Percentiles rank a stretch among this genome's conserved stretches.
These are phyloP conservation scores for Delphinus delphis DNA, from an alignment of 2,113 vertebrate genomes.

Conservation along the genomic window DNA sequence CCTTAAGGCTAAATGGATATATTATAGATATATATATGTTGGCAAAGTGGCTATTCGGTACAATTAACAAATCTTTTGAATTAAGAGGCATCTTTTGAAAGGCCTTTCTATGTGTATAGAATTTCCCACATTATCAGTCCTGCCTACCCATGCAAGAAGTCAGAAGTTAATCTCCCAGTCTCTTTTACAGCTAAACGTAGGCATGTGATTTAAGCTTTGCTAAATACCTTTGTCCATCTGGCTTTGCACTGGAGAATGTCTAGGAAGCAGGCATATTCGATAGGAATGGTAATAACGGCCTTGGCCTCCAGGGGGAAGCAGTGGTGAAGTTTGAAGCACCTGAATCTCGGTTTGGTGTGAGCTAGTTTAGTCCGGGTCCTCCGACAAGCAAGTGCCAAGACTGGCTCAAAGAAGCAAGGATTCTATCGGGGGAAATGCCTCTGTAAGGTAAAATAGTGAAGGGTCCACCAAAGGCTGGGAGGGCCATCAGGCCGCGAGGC, in stretches of 20 bases:
- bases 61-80: not conserved
- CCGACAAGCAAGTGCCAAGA: not conserved
- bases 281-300: not conserved
- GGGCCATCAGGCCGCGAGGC: not conserved
- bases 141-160: not conserved
- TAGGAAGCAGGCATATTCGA: not conserved
- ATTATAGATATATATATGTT: not conserved
- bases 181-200: not conserved
- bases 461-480: not conserved
- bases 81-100: not conserved
- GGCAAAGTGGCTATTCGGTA: not conserved
- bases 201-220: not conserved
- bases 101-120: not conserved
- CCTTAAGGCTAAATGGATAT: not conserved
- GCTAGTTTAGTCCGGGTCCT: not conserved
- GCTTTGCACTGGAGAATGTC: not conserved
- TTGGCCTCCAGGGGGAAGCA: not conserved
- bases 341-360: not conserved
- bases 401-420: not conserved
- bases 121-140: not conserved
- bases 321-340: not conserved
- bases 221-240: fast-evolving
- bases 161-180: not conserved
- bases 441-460: not conserved
- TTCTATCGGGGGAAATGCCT: not conserved